A percentile compares a stretch with the other conserved stretches of the same genome.
phyloP scores from a whole-genome alignment of 2,888 invertebrate species.

The Acanthosepion esculentum region DNA sequence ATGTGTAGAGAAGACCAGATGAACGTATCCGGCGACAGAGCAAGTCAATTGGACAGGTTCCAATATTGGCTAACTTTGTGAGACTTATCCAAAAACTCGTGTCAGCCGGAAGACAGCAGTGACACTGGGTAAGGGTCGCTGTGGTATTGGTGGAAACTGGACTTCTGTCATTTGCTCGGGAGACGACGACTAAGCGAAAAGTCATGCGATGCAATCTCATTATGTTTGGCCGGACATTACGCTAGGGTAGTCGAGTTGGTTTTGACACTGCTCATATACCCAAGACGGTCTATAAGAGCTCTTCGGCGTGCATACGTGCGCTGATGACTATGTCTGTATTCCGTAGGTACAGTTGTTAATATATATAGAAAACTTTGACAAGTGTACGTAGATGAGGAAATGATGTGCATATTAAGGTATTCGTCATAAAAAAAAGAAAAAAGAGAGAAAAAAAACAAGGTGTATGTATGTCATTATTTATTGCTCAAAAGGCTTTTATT shows the following conservation, averaged over 20 bases:
- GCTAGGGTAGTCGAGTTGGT: background rate
- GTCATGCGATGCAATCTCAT: background rate
- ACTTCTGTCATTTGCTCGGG: background rate
- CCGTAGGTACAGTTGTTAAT: background rate
- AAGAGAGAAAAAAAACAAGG: background rate
- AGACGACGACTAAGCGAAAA: background rate
- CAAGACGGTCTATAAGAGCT: background rate
- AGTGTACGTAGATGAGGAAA: background rate
- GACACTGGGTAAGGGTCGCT: background rate
- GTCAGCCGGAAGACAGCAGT: background rate
- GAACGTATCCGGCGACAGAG: background rate
- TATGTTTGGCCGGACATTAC: background rate
- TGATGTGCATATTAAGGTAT: background rate
- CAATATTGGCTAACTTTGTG: background rate
- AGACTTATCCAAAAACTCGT: background rate
- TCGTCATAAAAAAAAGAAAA: too few relatives aligned
- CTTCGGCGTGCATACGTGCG: background rate
- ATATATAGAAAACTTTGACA: background rate
- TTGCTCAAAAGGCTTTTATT: too few relatives aligned
- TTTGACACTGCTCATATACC: background rate
- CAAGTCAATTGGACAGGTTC: background rate
- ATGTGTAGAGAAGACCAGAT: background rate
- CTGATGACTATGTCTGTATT: background rate
- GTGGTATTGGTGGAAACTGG: background rate
- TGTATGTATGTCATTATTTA: too few relatives aligned